A percentile compares a stretch with the other conserved stretches of the same genome.
Evolutionary conservation across 1,140 invertebrate species (phyloP).

Genomic region (Lepidurus couesii): DNA sequence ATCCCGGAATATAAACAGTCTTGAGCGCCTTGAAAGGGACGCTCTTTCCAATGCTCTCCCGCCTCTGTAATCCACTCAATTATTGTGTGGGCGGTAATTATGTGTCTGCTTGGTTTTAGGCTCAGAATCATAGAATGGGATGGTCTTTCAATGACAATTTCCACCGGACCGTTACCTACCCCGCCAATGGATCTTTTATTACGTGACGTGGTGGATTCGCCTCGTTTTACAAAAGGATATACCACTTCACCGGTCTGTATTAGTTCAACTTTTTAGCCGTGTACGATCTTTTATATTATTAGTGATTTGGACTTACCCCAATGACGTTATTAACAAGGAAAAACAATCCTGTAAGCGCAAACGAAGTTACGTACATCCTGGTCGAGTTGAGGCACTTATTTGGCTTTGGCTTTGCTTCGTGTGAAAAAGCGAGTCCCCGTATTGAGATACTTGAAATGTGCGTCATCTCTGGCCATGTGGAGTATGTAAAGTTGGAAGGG

Average conservation of each 20-base stretch:
- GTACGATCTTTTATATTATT: neutral
- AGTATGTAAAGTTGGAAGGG: neutral
- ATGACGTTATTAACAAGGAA: neutral
- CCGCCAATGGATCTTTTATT: neutral
- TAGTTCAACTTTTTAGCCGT: neutral
- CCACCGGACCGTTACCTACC: neutral
- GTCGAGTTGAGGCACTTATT: neutral
- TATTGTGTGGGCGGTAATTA: conserved; percentile 29
- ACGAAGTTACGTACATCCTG: neutral
- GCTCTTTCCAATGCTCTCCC: conserved; percentile 26
- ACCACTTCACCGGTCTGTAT: neutral
- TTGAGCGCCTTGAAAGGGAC: neutral
- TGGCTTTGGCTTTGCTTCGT: neutral
- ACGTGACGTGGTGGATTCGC: neutral
- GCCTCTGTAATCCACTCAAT: conserved; percentile 31
- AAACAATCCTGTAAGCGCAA: neutral
- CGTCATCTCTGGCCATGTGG: conserved; percentile 3
- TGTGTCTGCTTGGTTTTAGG: conserved; percentile 28
- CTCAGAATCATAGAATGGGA: conserved; percentile 23
- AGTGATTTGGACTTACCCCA: neutral
- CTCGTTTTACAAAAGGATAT: neutral
- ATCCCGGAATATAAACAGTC: neutral
- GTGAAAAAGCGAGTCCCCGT: neutral
- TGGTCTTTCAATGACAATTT: neutral
- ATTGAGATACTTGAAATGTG: neutral